phyloP scores from a whole-genome alignment of 2,888 invertebrate genomes.

The Timema podura region DNA sequence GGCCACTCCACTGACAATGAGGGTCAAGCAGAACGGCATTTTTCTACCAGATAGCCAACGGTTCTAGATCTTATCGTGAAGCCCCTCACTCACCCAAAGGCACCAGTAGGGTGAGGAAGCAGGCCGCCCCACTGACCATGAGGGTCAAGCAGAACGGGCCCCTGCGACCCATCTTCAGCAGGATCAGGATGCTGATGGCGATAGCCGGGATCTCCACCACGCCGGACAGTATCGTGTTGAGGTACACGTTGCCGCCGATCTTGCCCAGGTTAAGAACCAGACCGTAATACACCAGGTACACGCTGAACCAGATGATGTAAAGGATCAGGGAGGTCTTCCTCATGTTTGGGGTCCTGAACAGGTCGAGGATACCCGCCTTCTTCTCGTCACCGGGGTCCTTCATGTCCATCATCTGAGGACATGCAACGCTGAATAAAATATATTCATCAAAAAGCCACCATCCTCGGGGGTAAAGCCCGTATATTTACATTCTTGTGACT shows the following conservation, averaged over 20 bases:
- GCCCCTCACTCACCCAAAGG: slow-evolving; percentile 30
- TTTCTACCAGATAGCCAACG: no score
- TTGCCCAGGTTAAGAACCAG: slow-evolving; percentile 69
- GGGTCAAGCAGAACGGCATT: slow-evolving; percentile 64
- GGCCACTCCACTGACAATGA: slow-evolving; percentile 64
- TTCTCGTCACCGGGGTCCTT: slow-evolving; percentile 20
- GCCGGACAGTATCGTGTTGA: slow-evolving; percentile 51
- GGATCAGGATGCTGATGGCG: slow-evolving; percentile 67
- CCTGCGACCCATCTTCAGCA: slow-evolving; percentile 69
- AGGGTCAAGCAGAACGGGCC: slow-evolving; percentile 67
- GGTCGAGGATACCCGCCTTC: slow-evolving; percentile 55
- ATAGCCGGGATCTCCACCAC: slow-evolving; percentile 76
- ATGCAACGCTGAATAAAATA: background rate
- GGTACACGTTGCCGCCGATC: slow-evolving; percentile 69
- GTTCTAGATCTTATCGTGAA: no score
- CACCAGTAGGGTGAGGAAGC: slow-evolving; percentile 51
- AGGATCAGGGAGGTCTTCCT: slow-evolving; percentile 65
- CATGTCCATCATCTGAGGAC: slow-evolving; percentile 4
- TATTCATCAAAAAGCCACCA: no score
- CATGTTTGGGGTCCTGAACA: slow-evolving; percentile 61
- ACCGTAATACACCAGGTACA: slow-evolving; percentile 75
- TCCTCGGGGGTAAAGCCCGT: no score
- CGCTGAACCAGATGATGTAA: slow-evolving; percentile 70
- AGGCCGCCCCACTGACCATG: slow-evolving; percentile 64
- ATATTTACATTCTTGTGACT: no score